A percentile compares a stretch with the other conserved stretches of the same genome.
These are phyloP conservation scores for Synergus japonicus DNA, from an alignment of 2,888 invertebrate species.

Conservation along the genomic window DNA sequence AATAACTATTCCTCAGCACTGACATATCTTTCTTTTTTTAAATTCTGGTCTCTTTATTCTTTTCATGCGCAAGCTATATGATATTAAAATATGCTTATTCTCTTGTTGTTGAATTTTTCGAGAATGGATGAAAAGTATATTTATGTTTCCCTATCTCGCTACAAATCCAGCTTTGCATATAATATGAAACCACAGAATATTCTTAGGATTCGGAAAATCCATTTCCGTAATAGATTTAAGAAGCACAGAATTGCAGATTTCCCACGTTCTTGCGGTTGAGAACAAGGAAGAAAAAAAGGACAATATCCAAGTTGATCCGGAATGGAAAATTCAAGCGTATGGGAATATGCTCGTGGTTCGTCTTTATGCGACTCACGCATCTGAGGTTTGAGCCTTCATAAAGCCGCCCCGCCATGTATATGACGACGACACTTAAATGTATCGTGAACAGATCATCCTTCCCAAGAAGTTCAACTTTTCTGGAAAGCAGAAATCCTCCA, in stretches of 20 bases:
- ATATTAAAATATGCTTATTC: not conserved
- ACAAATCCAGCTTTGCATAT: not conserved
- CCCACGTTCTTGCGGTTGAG: not conserved
- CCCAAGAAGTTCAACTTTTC: conserved; percentile 44
- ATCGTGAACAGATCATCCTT: conserved; percentile 59
- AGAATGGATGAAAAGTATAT: not conserved
- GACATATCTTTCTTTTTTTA: too few species aligned
- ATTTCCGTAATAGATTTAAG: conserved; percentile 6
- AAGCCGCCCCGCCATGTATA: conserved; percentile 54
- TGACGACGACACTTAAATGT: conserved; percentile 58
- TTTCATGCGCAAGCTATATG: too few species aligned
- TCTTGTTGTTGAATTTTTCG: not conserved
- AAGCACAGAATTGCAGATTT: conserved; percentile 7
- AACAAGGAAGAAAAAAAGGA: not conserved
- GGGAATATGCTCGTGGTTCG: conserved; percentile 49
- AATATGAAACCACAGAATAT: not conserved
- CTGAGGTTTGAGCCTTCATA: conserved; percentile 57
- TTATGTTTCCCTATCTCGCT: not conserved
- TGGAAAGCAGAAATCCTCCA: conserved; percentile 19
- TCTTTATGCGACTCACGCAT: conserved; percentile 61
- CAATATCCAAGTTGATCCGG: not conserved
- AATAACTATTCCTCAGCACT: too few species aligned
- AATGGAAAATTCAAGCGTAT: conserved; percentile 39
- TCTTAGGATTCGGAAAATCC: not conserved
- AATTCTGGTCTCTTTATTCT: too few species aligned